Base-by-base conservation (phyloP, 2,888 invertebrate genomes). In the Eupithecia pulchellata region DNA sequence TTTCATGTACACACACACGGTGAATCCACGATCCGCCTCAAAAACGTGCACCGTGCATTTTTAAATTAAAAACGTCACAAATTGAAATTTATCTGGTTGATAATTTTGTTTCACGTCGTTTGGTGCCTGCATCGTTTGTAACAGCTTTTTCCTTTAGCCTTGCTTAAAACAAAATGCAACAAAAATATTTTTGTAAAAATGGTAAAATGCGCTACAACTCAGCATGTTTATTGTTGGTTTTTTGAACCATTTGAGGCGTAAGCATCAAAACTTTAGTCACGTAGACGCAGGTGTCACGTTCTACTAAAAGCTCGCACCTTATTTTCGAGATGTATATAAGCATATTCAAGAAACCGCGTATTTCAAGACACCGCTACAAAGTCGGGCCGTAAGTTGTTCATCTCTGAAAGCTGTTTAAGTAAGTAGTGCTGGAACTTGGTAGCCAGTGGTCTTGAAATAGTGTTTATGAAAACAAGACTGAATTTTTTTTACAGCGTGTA, bases 21-120 rank as follows among this genome's bases (percentile, higher is more conserved):
- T 25, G 25, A 60, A 60, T 52, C 52, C 52, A 64, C 57, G 61
- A 30, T 64, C 64, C 66, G 68, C 66, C 66, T 13, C 64, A 25
- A 67, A 72, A 64, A 64, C 55, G 57, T 66, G 52, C 64, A 69
- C 72, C 27, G 42, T 55, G 69, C 66, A 64, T 64, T 73, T 73
- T 73, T 64, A 67, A 73, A 73, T 69, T 73, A 69, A 73, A 69
- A 69, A 69, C 42, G 66, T 67, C 72, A 67, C 64, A 69, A 64
- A 64, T 55, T 69, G 32, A 2, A 67, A 73, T 73, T 69, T 69
- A 73, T 69, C 66, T 36, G 55, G 66, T 30, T 64, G 66, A 63
- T 66, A 52, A 72, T 72, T 72, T 68, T 47, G 62, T 60, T 30
- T 42, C 64, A 52, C 17, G 55, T 30, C 5, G 25, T 61, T 61